phyloP scores from a whole-genome alignment of 2,797 vertebrate species.

The Acipenser oxyrinchus region DNA sequence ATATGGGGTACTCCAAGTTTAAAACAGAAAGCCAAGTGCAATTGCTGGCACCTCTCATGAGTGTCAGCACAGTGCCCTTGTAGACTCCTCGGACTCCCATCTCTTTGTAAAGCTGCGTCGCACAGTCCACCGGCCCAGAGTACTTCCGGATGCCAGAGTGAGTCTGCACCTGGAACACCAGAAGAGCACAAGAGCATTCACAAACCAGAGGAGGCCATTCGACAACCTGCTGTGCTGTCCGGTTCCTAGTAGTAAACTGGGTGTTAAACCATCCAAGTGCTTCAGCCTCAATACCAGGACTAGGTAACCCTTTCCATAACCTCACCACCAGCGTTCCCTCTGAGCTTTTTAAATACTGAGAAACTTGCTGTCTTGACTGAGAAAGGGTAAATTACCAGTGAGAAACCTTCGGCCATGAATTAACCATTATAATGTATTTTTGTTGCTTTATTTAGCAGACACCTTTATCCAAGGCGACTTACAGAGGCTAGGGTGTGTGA shows the following conservation, averaged over 20 bases:
- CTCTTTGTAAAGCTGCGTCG: constrained; percentile 49
- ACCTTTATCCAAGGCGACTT: no score
- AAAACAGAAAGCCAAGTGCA: not conserved
- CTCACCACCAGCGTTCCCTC: no score
- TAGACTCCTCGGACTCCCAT: constrained; percentile 58
- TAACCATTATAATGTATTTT: no score
- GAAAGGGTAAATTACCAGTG: no score
- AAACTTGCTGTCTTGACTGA: no score
- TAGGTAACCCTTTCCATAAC: no score
- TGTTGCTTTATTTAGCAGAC: no score
- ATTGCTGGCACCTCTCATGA: constrained; percentile 54
- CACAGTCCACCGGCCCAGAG: constrained; percentile 57
- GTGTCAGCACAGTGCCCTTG: constrained; percentile 57
- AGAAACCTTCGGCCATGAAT: no score
- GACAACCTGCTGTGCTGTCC: not conserved
- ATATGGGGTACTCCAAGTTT: no score
- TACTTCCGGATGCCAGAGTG: constrained; percentile 35
- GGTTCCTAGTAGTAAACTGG: not conserved
- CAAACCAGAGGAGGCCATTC: no score
- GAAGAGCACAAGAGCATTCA: not conserved
- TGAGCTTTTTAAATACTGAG: not conserved
- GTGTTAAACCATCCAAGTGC: not conserved
- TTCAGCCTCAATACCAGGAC: no score
- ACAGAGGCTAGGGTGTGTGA: no score
- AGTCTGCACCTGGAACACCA: constrained; percentile 49